phyloP scores from a whole-genome alignment of 2,888 invertebrate genomes.

The Magallana nippona region DNA sequence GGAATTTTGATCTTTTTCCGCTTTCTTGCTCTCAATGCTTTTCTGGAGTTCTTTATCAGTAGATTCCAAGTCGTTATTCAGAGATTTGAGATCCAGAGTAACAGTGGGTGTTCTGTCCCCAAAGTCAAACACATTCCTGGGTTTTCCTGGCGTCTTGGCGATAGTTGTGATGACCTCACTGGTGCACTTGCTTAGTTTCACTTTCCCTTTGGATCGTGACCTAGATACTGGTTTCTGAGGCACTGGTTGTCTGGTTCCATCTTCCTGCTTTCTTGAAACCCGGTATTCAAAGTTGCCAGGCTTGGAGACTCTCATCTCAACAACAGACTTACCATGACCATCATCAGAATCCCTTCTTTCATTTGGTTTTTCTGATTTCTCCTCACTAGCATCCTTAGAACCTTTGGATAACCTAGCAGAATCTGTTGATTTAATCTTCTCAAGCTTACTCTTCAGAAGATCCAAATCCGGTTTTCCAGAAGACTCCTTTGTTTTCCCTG shows the following conservation, averaged over 20 bases:
- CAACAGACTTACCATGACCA: conserved; percentile 47
- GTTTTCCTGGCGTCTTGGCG: conserved; percentile 46
- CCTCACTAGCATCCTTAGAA: background rate
- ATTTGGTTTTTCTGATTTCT: background rate
- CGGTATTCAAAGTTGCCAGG: conserved; percentile 71
- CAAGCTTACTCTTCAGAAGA: conserved; percentile 9
- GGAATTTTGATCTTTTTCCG: conserved; percentile 42
- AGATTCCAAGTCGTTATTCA: background rate
- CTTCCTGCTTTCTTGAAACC: conserved; percentile 66
- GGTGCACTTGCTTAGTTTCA: conserved; percentile 51
- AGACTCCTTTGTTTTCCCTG: background rate
- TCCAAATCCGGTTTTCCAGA: background rate
- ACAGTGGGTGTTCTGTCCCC: conserved; percentile 63
- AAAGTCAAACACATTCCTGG: conserved; percentile 65
- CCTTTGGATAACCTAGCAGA: background rate
- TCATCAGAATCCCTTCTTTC: conserved; percentile 9
- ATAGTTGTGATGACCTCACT: conserved; percentile 49
- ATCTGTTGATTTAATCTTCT: background rate
- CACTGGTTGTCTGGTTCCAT: conserved; percentile 68
- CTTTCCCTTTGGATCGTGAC: conserved; percentile 65
- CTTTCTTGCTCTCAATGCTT: background rate
- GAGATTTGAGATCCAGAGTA: conserved; percentile 2
- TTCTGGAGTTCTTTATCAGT: background rate
- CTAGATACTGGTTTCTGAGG: conserved; percentile 62
- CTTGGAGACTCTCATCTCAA: conserved; percentile 61